A percentile compares a stretch with the other conserved stretches of the same genome.
phyloP scores from a whole-genome alignment of 1,140 invertebrate species.

The Drosophila setifemur region DNA sequence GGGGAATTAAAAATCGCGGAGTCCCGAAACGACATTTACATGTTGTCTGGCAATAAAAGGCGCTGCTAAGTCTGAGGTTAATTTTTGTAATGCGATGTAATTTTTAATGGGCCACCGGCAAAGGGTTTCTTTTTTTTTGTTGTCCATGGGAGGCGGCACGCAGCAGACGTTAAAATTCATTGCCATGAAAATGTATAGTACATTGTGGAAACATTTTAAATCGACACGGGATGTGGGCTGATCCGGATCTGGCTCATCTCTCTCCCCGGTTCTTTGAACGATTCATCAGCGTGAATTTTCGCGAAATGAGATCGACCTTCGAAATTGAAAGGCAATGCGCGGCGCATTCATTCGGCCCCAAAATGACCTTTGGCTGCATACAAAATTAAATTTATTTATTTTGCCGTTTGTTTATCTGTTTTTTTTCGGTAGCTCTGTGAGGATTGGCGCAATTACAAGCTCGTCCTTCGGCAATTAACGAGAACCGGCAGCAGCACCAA shows the following conservation, averaged over 20 bases:
- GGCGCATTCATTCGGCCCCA: neutral
- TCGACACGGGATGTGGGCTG: constrained; percentile 20
- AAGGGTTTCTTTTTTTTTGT: constrained; percentile 44
- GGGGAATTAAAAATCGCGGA: constrained; percentile 17
- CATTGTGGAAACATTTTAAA: constrained; percentile 39
- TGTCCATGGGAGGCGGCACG: constrained; percentile 54
- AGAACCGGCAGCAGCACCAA: constrained; percentile 7
- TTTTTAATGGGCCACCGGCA: constrained; percentile 61
- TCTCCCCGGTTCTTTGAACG: constrained; percentile 2
- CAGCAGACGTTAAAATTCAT: constrained; percentile 65
- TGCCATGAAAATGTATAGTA: constrained; percentile 39
- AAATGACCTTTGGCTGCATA: constrained; percentile 32
- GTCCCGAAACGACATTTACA: constrained; percentile 41
- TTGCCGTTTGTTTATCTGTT: constrained; percentile 29
- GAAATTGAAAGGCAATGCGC: constrained; percentile 12
- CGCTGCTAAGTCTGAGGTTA: constrained; percentile 74
- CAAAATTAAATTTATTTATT: constrained; percentile 51
- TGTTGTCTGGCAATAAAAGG: constrained; percentile 42
- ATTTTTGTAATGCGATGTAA: constrained; percentile 74
- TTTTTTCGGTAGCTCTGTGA: constrained; percentile 13
- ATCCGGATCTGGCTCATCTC: neutral
- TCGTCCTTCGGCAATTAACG: constrained; percentile 73
- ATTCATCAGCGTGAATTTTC: constrained; percentile 28
- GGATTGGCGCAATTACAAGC: constrained; percentile 72
- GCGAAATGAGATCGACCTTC: constrained; percentile 44